These are phyloP conservation scores for Drosophila yakuba DNA, from an alignment of 1,140 invertebrate species.

Conservation along the genomic window DNA sequence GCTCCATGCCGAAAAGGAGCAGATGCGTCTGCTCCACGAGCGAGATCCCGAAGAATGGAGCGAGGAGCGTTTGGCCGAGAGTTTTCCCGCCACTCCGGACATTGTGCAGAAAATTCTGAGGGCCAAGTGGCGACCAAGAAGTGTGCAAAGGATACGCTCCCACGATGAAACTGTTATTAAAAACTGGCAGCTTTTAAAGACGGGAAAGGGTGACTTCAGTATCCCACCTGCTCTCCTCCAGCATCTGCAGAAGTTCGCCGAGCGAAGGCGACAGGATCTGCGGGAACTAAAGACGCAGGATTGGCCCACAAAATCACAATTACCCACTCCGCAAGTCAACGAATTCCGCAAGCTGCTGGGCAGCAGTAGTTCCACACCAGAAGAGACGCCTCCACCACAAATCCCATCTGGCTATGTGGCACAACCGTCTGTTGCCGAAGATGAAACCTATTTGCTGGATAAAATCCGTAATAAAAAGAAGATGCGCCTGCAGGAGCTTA, in stretches of 20 bases:
- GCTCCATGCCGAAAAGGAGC: conserved; percentile 93
- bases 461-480: conserved; percentile 66
- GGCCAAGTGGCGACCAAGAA: conserved; percentile 87
- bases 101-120: conserved; percentile 87
- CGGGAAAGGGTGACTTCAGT: conserved; percentile 85
- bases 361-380: neutral
- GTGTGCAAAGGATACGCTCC: conserved; percentile 85
- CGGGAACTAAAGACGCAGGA: conserved; percentile 39
- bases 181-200: conserved; percentile 89
- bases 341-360: conserved; percentile 85
- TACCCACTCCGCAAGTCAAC: conserved; percentile 68
- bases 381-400: neutral
- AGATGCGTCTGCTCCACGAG: conserved; percentile 90
- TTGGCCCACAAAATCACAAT: conserved; percentile 48
- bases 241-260: conserved; percentile 88
- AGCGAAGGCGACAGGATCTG: conserved; percentile 52
- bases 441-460: conserved; percentile 79
- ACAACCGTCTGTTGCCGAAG: conserved; percentile 37
- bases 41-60: conserved; percentile 91
- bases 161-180: conserved; percentile 88
- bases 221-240: conserved; percentile 84
- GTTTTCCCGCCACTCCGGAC: conserved; percentile 90
- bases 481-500: conserved; percentile 73
- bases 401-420: conserved; percentile 5
- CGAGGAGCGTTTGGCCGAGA: conserved; percentile 89